Base-by-base conservation (phyloP, 1,140 invertebrate species). In the Orius laevigatus region DNA sequence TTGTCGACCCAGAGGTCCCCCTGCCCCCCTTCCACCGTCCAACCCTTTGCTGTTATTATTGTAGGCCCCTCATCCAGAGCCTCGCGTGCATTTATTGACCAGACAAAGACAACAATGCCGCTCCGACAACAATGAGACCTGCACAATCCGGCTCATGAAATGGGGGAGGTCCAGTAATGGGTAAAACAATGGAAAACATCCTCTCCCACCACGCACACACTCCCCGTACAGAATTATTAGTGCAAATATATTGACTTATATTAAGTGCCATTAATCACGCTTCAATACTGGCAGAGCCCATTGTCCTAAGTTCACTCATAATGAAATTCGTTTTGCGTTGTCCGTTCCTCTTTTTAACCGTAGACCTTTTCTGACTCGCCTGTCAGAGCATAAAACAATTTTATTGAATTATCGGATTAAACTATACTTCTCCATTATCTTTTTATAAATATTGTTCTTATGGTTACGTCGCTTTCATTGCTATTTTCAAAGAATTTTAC, bases 231-330 rank as follows among this genome's bases (percentile, higher is more conserved):
- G 50, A 51, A 39, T 51, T 51, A 51, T 51, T 51, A 51, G 45
- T 51, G 50, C 45, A 51, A 51, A 51, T 51, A 46, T 46, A 51
- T 51, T 51, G 50, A 47, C 50, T 51, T 46, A 51, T 46, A 51
- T 51, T 46, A 51, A 51, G 50, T 36, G 50, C 44, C 42, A 47
- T 51, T 46, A 51, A 47, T 51, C 49, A 50, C 38, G 33, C 9
- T 12, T 40, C 47, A 40, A 31, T 49, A 34, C 36, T 18, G 33
- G 46, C 11, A 12, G 14, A 32, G 32, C 18, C 45, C 45, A 38
- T 38, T 47, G 45, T 47, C 47, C 33, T 16, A 32, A 35, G 45
- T 46, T 36, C 45, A 12, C n/a, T 16, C 31, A 46, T 46, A 46
- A 46, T 46, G 45, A 46, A 44, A 46, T 48, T 40, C 35, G 47